Evolutionary conservation across 2,797 vertebrate species (phyloP).

Genomic region (Netta rufina): DNA sequence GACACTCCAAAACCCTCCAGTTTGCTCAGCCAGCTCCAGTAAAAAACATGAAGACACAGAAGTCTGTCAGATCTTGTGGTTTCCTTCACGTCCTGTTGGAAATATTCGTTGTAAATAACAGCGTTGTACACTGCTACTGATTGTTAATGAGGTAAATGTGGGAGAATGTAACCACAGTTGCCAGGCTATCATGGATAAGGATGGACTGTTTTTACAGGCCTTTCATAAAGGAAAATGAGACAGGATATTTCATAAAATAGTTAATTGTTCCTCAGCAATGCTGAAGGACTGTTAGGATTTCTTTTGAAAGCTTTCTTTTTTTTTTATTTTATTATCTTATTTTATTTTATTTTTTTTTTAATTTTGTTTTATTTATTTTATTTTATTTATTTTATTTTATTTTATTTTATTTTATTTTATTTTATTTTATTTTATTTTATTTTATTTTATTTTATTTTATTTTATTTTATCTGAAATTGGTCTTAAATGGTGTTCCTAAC

Average conservation of each 20-base stretch:
- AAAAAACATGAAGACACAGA: not conserved
- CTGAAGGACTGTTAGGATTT: not conserved
- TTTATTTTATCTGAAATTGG: not conserved
- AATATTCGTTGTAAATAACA: not conserved
- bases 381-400: too few species aligned
- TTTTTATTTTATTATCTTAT: not conserved
- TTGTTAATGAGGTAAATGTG: not conserved
- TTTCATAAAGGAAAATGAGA: not conserved
- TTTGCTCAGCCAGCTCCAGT: not conserved
- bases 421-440: too few species aligned
- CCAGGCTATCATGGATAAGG: not conserved
- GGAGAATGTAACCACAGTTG: not conserved
- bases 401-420: too few species aligned
- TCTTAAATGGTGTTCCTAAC: not conserved
- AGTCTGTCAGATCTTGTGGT: not conserved
- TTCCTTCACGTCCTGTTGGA: not conserved
- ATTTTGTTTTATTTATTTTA: not conserved
- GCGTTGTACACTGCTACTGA: not conserved
- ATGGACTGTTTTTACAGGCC: not conserved
- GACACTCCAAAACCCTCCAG: not conserved
- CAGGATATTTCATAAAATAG: not conserved
- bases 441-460: too few species aligned
- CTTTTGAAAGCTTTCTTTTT: not conserved
- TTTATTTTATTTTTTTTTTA: too few species aligned
- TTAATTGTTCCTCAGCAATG: fast-evolving